These are phyloP conservation scores for Melanotaenia maccullochi DNA, from an alignment of 2,797 vertebrate genomes.

Conservation along the genomic window DNA sequence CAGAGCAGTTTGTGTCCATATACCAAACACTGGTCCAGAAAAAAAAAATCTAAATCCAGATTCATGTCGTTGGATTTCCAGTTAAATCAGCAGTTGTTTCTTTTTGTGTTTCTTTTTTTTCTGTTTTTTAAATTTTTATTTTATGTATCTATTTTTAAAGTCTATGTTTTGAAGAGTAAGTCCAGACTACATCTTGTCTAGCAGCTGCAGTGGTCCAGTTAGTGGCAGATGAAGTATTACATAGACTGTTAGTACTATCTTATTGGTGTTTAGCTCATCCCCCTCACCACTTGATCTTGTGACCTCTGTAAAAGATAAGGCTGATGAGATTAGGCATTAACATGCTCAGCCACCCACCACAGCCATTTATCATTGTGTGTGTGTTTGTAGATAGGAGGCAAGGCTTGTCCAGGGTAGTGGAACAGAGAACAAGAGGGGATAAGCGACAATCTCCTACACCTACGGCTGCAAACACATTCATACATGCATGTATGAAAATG, in stretches of 20 bases:
- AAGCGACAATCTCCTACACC: slow-evolving; percentile 23
- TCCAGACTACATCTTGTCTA: not conserved
- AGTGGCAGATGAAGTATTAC: slow-evolving; percentile 26
- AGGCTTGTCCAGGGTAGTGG: slow-evolving; percentile 24
- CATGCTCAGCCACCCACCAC: slow-evolving; percentile 77
- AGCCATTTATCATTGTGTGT: slow-evolving; percentile 71
- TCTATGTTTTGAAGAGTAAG: slow-evolving; percentile 8
- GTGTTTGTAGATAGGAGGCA: slow-evolving; percentile 43
- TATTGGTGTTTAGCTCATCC: slow-evolving; percentile 74
- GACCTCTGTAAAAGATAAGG: slow-evolving; percentile 75
- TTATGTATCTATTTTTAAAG: too few species aligned
- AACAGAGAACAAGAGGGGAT: slow-evolving; percentile 32
- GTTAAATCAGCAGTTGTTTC: slow-evolving; percentile 3
- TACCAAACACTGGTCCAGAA: slow-evolving; percentile 36
- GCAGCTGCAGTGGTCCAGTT: slow-evolving; percentile 25
- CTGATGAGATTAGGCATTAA: slow-evolving; percentile 81
- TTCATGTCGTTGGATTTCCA: slow-evolving; percentile 23
- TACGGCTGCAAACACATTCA: slow-evolving; percentile 23
- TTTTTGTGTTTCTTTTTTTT: not conserved
- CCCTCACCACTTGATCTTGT: slow-evolving; percentile 70
- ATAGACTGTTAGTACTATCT: slow-evolving; percentile 49
- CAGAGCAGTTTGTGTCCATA: slow-evolving; percentile 54
- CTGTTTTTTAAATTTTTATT: not conserved
- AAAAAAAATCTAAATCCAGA: slow-evolving; percentile 43
- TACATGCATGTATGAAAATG: slow-evolving; percentile 38